These are phyloP conservation scores for Cherax quadricarinatus DNA, from an alignment of 1,140 invertebrate species.

Conservation along the genomic window DNA sequence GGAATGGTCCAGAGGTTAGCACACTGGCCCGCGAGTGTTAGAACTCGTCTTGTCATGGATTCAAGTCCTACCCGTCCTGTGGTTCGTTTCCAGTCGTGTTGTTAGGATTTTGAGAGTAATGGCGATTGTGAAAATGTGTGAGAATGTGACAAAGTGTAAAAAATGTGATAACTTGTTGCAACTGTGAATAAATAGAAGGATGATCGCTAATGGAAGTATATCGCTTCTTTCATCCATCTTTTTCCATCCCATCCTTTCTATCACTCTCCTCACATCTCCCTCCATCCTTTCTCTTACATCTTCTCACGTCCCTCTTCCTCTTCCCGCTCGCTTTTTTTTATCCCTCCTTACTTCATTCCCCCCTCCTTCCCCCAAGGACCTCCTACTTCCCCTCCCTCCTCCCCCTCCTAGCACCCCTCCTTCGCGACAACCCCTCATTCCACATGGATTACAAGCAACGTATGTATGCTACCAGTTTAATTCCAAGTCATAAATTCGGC, in stretches of 20 bases:
- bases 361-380: not conserved
- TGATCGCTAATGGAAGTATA: too few species aligned
- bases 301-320: not conserved
- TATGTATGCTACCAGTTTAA: constrained; percentile 36
- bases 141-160: too few species aligned
- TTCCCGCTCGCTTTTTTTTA: not conserved
- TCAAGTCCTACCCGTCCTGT: too few species aligned
- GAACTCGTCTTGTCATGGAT: too few species aligned
- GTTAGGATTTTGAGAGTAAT: too few species aligned
- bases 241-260: not conserved
- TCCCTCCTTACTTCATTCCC: not conserved
- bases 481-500: constrained; percentile 36
- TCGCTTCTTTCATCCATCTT: not conserved
- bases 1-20: too few species aligned
- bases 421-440: constrained; percentile 41
- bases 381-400: not conserved
- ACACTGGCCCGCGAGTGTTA: too few species aligned
- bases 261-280: not conserved
- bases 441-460: constrained; percentile 23
- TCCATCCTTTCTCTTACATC: not conserved
- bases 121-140: too few species aligned
- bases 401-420: constrained; percentile 14
- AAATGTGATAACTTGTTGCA: too few species aligned
- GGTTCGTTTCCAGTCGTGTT: too few species aligned
- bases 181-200: too few species aligned